Base-by-base conservation (phyloP, 1,140 invertebrate species). In the Solenopsis invicta region DNA sequence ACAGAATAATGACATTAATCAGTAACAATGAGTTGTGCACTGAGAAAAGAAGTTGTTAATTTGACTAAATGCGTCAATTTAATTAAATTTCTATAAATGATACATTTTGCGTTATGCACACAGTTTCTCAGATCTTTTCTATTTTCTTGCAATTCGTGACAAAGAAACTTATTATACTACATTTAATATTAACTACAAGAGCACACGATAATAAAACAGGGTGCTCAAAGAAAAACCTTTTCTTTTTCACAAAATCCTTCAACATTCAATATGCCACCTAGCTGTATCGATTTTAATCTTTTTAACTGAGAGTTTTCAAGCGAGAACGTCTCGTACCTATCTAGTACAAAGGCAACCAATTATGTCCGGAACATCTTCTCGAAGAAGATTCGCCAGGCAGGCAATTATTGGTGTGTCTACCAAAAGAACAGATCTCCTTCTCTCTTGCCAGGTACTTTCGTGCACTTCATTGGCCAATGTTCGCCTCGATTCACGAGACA, bases 321-420 rank as follows among this genome's bases (percentile, higher is more conserved):
- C 64, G 62, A 66, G 62, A 86, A 45, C 75, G 64, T 69, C 64
- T 66, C 69, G 50, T 84, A 74, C 24, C 59, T 59, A 77, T 82
- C 61, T 48, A 18, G 45, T 48, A 90, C 69, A 89, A 87, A 91
- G 64, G 87, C 80, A 90, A 89, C 72, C 89, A 91, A 91, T 91
- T 91, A 91, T 89, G 90, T 85, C 72, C 29, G 64, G 69, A 87
- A 87, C 82, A 69, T 82, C 74, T 87, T 69, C n/a, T 77, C 45
- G 61, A 62, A 88, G 67, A 54, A 86, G 80, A n/a, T 77, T 90
- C 85, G 69, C 75, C 85, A 54, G 75, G 24, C 78, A 59, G 62
- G 88, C 69, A 90, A 87, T 90, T 90, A 90, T 90, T 89, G 81
- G 45, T 62, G 48, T 62, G 84, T 82, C 87, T 75, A 56, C 52